These are phyloP conservation scores for Stegophylla sp. DNA, from an alignment of 2,888 invertebrate species.

Conservation along the genomic window DNA sequence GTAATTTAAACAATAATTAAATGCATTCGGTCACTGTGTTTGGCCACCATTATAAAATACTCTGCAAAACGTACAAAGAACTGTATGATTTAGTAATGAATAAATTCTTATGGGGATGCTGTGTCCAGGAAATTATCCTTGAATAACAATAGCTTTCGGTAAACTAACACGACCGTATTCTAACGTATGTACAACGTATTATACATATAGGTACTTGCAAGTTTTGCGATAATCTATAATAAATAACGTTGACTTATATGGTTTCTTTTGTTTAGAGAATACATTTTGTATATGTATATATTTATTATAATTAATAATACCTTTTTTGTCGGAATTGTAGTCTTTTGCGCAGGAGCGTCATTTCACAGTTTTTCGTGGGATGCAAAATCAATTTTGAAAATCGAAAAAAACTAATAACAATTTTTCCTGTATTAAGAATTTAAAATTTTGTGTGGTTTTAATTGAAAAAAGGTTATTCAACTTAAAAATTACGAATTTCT, in stretches of 20 bases:
- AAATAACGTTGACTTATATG: not conserved
- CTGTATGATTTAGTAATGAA: constrained; percentile 13
- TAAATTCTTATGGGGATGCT: constrained; percentile 5
- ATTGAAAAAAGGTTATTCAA: too few species aligned
- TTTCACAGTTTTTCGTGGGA: too few species aligned
- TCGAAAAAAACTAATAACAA: too few species aligned
- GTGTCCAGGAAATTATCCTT: constrained; percentile 4
- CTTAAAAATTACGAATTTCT: too few species aligned
- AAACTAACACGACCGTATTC: constrained; percentile 33
- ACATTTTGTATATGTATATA: too few species aligned
- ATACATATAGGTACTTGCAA: not conserved
- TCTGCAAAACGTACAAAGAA: constrained; percentile 21
- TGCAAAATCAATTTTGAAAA: too few species aligned
- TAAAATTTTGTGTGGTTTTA: too few species aligned
- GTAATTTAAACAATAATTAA: constrained; percentile 2
- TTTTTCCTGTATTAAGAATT: too few species aligned
- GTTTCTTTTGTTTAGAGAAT: too few species aligned
- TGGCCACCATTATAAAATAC: not conserved
- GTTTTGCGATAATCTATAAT: not conserved
- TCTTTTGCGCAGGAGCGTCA: too few species aligned
- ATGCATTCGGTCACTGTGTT: not conserved
- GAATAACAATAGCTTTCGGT: constrained; percentile 26
- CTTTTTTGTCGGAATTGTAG: too few species aligned
- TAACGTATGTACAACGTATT: not conserved
- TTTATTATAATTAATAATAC: too few species aligned